phyloP scores from a whole-genome alignment of 2,113 vertebrate genomes.

The Anguilla rostrata region DNA sequence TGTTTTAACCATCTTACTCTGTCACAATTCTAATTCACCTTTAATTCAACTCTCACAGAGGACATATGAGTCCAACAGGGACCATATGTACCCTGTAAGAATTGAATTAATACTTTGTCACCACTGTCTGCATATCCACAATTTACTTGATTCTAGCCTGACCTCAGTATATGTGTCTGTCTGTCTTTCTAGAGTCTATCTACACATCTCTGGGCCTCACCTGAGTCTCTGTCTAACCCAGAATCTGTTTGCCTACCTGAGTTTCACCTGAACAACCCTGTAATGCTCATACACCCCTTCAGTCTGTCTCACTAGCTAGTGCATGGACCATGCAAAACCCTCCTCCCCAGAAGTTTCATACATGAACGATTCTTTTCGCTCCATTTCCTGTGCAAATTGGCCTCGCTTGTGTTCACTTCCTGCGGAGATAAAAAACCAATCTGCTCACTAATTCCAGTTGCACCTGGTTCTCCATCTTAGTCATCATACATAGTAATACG shows the following conservation, averaged over 20 bases:
- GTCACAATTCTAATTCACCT: too few relatives aligned
- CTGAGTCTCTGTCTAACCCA: background rate
- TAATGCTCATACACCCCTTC: background rate
- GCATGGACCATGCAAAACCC: background rate
- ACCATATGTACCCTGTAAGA: too few relatives aligned
- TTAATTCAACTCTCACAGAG: too few relatives aligned
- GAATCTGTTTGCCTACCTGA: background rate
- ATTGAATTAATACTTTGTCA: too few relatives aligned
- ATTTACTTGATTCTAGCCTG: background rate
- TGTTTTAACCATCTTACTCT: background rate
- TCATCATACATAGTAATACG: background rate
- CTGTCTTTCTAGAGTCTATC: background rate
- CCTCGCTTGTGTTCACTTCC: background rate
- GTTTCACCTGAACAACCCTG: background rate
- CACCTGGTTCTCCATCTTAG: background rate
- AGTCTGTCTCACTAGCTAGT: background rate
- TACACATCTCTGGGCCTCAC: background rate
- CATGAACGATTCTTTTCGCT: background rate
- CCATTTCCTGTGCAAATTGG: conserved; percentile 1
- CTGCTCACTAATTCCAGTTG: background rate
- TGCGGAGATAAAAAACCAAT: background rate
- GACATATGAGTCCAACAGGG: too few relatives aligned
- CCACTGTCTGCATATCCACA: background rate
- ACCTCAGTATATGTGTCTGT: background rate
- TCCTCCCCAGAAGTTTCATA: background rate